Conservation (phyloP, 2,888 invertebrate species). For the Exocentrus adspersus region DNA sequence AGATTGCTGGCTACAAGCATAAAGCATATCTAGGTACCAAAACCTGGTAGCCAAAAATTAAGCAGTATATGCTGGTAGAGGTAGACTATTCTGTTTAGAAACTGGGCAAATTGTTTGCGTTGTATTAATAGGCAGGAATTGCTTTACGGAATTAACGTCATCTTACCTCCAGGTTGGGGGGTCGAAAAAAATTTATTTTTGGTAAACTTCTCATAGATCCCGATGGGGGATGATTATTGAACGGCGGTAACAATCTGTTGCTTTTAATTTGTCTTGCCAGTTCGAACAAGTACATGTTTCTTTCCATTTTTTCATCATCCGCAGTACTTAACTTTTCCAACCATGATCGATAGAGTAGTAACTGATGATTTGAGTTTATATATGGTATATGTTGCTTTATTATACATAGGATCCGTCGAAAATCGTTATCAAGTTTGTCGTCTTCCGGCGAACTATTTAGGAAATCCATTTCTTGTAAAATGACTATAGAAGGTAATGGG, state of each 20-base stretch:
- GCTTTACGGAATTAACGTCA: neutral
- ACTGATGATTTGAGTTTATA: conserved; percentile 45
- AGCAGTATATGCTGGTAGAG: no score
- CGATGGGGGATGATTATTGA: conserved; percentile 45
- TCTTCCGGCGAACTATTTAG: conserved; percentile 13
- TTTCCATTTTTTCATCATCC: conserved; percentile 37
- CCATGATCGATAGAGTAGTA: conserved; percentile 48
- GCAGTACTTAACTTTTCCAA: conserved; percentile 47
- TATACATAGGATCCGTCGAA: conserved; percentile 46
- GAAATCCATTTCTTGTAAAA: conserved; percentile 11
- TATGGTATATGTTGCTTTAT: conserved; percentile 49
- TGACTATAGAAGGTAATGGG: neutral
- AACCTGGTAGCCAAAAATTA: no score
- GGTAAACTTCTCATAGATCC: conserved; percentile 34
- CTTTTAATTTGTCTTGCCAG: conserved; percentile 48
- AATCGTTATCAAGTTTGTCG: conserved; percentile 45
- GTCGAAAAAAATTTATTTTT: conserved; percentile 21
- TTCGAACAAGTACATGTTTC: conserved; percentile 47
- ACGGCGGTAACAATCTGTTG: conserved; percentile 44
- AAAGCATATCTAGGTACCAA: no score
- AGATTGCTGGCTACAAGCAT: no score
- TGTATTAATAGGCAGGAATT: no score
- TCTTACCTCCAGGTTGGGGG: conserved; percentile 16
- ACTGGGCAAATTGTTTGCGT: no score
- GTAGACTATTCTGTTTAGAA: no score